Percentiles rank a stretch among this genome's conserved stretches.
Evolutionary conservation across 2,888 invertebrate genomes (phyloP).

Genomic region (Drosophila hawaiiensis): DNA sequence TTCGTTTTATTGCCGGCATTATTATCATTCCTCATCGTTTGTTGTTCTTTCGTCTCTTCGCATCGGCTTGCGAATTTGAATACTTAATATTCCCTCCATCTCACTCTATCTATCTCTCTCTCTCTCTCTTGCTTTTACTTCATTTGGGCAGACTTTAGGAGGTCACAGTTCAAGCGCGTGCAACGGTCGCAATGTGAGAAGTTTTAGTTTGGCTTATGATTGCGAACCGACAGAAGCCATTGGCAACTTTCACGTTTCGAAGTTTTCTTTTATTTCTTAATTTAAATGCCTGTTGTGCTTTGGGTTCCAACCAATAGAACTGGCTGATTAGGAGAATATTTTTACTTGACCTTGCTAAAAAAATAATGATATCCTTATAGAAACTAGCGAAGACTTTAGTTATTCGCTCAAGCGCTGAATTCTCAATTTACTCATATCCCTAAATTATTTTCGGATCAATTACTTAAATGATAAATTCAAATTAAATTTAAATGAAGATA

Average conservation of each 20-base stretch:
- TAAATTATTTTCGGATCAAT: neutral
- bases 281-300: constrained; percentile 6
- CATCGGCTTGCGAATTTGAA: constrained; percentile 70
- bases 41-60: constrained; percentile 48
- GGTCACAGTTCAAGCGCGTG: constrained; percentile 72
- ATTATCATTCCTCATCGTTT: constrained; percentile 63
- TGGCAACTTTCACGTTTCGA: constrained; percentile 13
- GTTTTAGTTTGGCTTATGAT: constrained; percentile 29
- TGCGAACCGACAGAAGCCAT: constrained; percentile 35
- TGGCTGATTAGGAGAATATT: neutral
- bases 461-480: neutral
- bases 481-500: neutral
- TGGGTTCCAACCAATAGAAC: neutral
- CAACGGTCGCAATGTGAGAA: constrained; percentile 51
- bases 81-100: constrained; percentile 57
- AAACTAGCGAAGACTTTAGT: neutral
- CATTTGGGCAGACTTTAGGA: constrained; percentile 30
- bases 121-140: constrained; percentile 1
- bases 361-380: neutral
- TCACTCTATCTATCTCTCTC: neutral
- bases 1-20: constrained; percentile 79
- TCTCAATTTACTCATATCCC: neutral
- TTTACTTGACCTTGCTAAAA: neutral
- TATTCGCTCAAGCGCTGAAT: neutral
- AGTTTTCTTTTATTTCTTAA: constrained; percentile 1